phyloP scores from a whole-genome alignment of 53 echinoderm and acorn worm species.

The Apostichopus leukothele region DNA sequence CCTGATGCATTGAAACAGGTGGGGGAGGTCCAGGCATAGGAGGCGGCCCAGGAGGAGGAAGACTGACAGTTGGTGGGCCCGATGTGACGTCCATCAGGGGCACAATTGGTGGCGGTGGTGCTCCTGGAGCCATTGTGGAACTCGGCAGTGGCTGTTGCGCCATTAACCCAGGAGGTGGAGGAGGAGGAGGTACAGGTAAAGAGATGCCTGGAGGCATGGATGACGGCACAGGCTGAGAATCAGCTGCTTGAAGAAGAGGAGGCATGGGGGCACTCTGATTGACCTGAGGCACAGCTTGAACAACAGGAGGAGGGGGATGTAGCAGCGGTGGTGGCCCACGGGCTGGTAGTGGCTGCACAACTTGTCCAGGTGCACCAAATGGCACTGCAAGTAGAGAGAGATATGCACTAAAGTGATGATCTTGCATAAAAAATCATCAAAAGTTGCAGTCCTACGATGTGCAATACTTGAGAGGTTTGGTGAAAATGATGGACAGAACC shows the following conservation, averaged over 20 bases:
- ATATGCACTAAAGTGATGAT: neutral
- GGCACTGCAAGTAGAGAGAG: constrained; percentile 29
- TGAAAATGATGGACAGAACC: no score
- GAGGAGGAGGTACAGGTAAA: constrained; percentile 26
- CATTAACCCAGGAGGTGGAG: constrained; percentile 28
- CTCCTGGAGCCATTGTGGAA: constrained; percentile 12
- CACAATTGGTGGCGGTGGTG: constrained; percentile 27
- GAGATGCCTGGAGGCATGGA: constrained; percentile 21
- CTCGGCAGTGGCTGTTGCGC: constrained; percentile 20
- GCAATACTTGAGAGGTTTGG: no score
- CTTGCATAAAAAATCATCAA: neutral
- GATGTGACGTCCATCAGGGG: constrained; percentile 23
- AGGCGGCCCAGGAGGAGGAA: constrained; percentile 40
- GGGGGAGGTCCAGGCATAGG: constrained; percentile 25
- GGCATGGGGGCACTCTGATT: constrained; percentile 34
- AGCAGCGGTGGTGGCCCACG: constrained; percentile 55
- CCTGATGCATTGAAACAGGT: constrained; percentile 2
- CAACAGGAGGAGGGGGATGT: constrained; percentile 20
- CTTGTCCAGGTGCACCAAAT: constrained; percentile 19
- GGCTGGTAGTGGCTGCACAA: neutral
- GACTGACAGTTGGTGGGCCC: constrained; percentile 6
- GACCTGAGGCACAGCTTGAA: constrained; percentile 1
- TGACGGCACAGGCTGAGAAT: constrained; percentile 9
- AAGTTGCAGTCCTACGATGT: no score
- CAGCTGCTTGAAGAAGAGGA: constrained; percentile 25